Percentiles rank a stretch among this genome's conserved stretches.
These are phyloP conservation scores for Cerastis leucographa DNA, from an alignment of 2,888 invertebrate species.

Conservation along the genomic window DNA sequence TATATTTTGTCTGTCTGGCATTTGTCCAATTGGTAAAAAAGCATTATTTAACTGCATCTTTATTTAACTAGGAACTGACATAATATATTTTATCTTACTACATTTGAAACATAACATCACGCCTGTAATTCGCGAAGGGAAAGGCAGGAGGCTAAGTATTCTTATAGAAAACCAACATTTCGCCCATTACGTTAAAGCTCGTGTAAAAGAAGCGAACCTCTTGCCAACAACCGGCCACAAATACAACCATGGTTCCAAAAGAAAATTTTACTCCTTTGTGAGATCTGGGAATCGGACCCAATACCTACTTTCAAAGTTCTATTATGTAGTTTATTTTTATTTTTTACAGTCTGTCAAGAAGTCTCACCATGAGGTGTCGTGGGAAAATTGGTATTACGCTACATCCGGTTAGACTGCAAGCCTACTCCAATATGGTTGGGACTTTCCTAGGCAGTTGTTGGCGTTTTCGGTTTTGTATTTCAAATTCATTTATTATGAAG, in stretches of 20 bases:
- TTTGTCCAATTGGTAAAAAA: constrained; percentile 36
- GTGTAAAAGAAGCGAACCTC: background rate
- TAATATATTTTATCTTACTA: background rate
- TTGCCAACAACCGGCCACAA: background rate
- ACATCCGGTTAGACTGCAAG: background rate
- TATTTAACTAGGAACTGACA: constrained; percentile 1
- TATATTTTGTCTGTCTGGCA: constrained; percentile 43
- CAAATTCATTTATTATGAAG: too few species aligned
- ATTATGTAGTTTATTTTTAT: background rate
- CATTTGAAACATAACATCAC: background rate
- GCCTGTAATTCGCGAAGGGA: background rate
- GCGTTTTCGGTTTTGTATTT: background rate
- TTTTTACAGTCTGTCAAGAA: background rate
- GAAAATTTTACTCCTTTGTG: background rate
- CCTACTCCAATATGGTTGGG: background rate
- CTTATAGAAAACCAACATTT: background rate
- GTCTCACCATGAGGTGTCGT: background rate
- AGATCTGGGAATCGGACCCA: background rate
- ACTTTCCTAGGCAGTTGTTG: background rate
- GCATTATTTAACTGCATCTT: constrained; percentile 25
- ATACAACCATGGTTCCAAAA: too few species aligned
- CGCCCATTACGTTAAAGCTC: background rate
- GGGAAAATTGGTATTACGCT: background rate
- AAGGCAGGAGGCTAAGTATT: background rate
- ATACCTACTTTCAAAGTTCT: background rate